phyloP scores from a whole-genome alignment of 2,888 invertebrate genomes.

The Patella ulyssiponensis region DNA sequence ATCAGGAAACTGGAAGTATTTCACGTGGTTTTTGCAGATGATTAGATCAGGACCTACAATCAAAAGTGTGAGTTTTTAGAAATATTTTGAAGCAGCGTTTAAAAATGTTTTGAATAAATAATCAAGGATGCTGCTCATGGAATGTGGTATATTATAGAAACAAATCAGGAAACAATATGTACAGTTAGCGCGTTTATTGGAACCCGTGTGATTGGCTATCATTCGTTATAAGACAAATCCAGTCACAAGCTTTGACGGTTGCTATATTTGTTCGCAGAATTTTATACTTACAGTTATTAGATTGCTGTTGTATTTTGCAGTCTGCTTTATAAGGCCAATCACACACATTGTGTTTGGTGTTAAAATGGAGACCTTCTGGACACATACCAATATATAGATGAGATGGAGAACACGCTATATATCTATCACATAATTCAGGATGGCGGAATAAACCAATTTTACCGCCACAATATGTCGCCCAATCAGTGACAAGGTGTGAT shows the following conservation, averaged over 20 bases:
- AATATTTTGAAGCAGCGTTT: not conserved
- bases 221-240: too few species aligned
- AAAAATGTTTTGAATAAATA: too few species aligned
- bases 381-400: constrained; percentile 14
- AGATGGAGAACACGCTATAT: constrained; percentile 5
- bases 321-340: constrained; percentile 16
- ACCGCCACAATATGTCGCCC: constrained; percentile 11
- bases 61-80: not conserved
- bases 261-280: too few species aligned
- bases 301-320: not conserved
- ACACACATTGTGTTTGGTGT: constrained; percentile 11
- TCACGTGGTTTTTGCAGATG: constrained; percentile 30
- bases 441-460: constrained; percentile 14
- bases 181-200: too few species aligned
- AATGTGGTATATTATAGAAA: too few species aligned
- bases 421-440: constrained; percentile 19
- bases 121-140: too few species aligned
- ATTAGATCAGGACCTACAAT: constrained; percentile 16
- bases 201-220: too few species aligned
- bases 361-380: constrained; percentile 23
- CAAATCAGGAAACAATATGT: too few species aligned
- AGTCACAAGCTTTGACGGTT: too few species aligned
- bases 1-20: constrained; percentile 33
- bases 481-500: not conserved
- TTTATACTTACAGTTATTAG: constrained; percentile 1